phyloP scores from a whole-genome alignment of 2,797 vertebrate species.

The Amblyopsis hoosieri region DNA sequence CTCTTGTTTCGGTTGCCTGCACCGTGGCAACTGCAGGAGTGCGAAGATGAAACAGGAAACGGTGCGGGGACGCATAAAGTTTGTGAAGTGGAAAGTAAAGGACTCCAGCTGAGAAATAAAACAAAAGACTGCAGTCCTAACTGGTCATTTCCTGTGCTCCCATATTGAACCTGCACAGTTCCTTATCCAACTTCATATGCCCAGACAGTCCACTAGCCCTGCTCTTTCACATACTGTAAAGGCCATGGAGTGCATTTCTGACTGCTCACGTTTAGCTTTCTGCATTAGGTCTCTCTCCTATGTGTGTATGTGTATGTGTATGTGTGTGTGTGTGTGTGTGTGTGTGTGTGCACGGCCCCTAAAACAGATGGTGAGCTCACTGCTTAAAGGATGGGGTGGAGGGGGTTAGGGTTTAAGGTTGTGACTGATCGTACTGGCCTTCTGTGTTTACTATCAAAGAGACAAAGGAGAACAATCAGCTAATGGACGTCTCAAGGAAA shows the following conservation, averaged over 20 bases:
- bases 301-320: constrained; percentile 1
- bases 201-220: not conserved
- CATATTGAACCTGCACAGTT: constrained; percentile 21
- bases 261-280: not conserved
- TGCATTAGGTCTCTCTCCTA: not conserved
- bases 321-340: constrained; percentile 14
- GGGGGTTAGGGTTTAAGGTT: constrained; percentile 43
- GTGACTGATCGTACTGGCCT: constrained; percentile 26
- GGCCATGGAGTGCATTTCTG: not conserved
- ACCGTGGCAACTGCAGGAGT: constrained; percentile 2
- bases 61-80: constrained; percentile 35
- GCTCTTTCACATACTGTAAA: constrained; percentile 3
- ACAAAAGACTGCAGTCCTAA: constrained; percentile 43
- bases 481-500: constrained; percentile 26
- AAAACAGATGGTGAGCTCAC: constrained; percentile 72
- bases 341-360: constrained; percentile 29
- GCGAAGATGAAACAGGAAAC: constrained; percentile 54
- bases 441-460: constrained; percentile 42
- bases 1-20: constrained; percentile 6
- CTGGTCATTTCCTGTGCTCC: constrained; percentile 56
- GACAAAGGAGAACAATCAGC: constrained; percentile 28
- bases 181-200: constrained; percentile 29
- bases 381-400: constrained; percentile 62
- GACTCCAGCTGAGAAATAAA: constrained; percentile 49
- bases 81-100: constrained; percentile 28